Evolutionary conservation across 1,140 invertebrate species (phyloP).

Genomic region (Cyclargus thomasi): DNA sequence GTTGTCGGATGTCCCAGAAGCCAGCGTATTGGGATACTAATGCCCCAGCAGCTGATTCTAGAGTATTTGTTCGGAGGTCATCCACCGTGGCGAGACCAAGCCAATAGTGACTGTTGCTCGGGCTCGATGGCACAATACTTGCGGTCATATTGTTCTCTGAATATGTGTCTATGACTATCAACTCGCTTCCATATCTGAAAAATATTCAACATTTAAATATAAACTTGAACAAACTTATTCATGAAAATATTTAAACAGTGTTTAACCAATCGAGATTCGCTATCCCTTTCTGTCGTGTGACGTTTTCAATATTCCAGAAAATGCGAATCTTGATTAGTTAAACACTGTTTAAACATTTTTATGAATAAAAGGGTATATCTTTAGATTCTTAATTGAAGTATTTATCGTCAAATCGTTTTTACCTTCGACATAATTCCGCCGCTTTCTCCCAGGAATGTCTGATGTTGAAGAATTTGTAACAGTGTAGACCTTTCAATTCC

Average conservation of each 20-base stretch:
- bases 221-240: too few species aligned
- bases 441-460: slow-evolving; percentile 97
- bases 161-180: slow-evolving; percentile 92
- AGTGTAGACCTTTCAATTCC: slow-evolving; percentile 92
- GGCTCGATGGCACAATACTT: slow-evolving; percentile 81
- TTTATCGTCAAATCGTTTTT: slow-evolving; percentile 46
- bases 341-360: too few species aligned
- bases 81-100: slow-evolving; percentile 91
- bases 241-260: too few species aligned
- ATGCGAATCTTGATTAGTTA: too few species aligned
- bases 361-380: too few species aligned
- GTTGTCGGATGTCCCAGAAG: slow-evolving; percentile 92
- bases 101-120: slow-evolving; percentile 85
- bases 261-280: too few species aligned
- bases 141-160: slow-evolving; percentile 93
- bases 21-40: slow-evolving; percentile 95
- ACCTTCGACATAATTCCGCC: slow-evolving; percentile 95
- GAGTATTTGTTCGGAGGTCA: slow-evolving; percentile 92
- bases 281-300: too few species aligned
- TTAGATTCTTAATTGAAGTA: too few species aligned
- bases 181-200: slow-evolving; percentile 91
- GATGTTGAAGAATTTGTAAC: slow-evolving; percentile 97
- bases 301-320: too few species aligned
- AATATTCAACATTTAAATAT: too few species aligned
- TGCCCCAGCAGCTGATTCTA: slow-evolving; percentile 93